A percentile compares a stretch with the other conserved stretches of the same genome.
phyloP scores from a whole-genome alignment of 2,797 vertebrate genomes.

The Oreortyx pictus region DNA sequence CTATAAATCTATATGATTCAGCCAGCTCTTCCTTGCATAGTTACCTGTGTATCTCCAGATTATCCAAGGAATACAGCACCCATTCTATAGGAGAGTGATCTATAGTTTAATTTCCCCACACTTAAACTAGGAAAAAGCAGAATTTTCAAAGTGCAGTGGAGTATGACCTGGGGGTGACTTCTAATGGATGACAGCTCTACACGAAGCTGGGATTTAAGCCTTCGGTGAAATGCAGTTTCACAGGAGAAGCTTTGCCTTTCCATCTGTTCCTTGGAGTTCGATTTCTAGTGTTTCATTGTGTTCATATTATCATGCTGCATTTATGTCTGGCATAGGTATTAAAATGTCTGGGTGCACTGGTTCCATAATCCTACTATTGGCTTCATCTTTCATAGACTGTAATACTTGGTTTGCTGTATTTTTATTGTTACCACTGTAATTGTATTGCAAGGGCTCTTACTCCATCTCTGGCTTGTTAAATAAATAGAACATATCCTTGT shows the following conservation, averaged over 20 bases:
- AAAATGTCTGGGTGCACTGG: slow-evolving; percentile 60
- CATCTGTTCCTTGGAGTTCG: slow-evolving; percentile 43
- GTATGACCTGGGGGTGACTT: neutral
- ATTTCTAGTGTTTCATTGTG: slow-evolving; percentile 46
- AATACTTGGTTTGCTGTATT: slow-evolving; percentile 42
- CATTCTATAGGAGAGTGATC: neutral
- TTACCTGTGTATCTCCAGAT: neutral
- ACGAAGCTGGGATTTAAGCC: neutral
- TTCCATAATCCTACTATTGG: slow-evolving; percentile 34
- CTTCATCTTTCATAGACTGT: slow-evolving; percentile 22
- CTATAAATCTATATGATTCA: neutral
- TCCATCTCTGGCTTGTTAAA: slow-evolving; percentile 54
- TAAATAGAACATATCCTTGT: slow-evolving; percentile 67
- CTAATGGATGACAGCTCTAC: neutral
- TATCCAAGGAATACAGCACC: rapidly evolving
- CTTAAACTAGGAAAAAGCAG: neutral
- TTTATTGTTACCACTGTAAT: slow-evolving; percentile 68
- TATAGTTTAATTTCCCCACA: neutral
- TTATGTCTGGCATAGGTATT: slow-evolving; percentile 61
- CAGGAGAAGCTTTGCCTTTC: slow-evolving; percentile 2
- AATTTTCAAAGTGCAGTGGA: neutral
- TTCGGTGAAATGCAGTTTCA: neutral
- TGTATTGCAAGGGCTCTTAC: slow-evolving; percentile 48
- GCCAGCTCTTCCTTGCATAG: neutral
- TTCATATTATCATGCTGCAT: slow-evolving; percentile 7